Evolutionary conservation across 2,113 vertebrate species (phyloP).

Genomic region (Gambusia holbrooki): DNA sequence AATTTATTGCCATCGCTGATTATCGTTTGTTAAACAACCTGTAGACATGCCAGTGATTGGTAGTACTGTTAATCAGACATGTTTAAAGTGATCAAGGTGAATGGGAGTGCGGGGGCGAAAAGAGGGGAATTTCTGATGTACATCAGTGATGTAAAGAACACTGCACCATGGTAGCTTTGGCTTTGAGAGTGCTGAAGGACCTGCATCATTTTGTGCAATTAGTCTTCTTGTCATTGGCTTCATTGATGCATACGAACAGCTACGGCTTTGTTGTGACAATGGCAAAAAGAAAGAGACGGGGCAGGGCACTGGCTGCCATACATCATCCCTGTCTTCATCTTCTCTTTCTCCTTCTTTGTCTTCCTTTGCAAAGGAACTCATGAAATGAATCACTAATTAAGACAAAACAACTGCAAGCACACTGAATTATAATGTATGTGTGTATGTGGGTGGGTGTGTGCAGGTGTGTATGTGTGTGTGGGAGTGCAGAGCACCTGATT

Average conservation of each 20-base stretch:
- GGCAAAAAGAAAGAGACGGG: conserved; percentile 19
- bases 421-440: conserved; percentile 25
- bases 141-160: neutral
- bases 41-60: neutral
- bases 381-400: conserved; percentile 63
- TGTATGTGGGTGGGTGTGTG: conserved; percentile 8
- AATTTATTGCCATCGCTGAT: neutral
- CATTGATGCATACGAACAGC: conserved; percentile 49
- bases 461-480: conserved; percentile 41
- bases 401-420: conserved; percentile 44
- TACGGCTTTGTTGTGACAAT: conserved; percentile 60
- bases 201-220: conserved; percentile 58
- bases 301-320: neutral
- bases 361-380: conserved; percentile 26
- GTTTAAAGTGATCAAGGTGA: neutral
- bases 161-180: conserved; percentile 5
- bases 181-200: conserved; percentile 18
- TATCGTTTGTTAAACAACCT: neutral
- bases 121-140: no score
- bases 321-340: neutral
- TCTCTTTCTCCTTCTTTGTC: conserved; percentile 6
- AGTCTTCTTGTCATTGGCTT: conserved; percentile 43
- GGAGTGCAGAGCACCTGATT: conserved; percentile 16
- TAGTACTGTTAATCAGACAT: neutral
- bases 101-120: neutral